Percentiles rank a stretch among this genome's conserved stretches.
These are phyloP conservation scores for Microplitis manilae DNA, from an alignment of 2,888 invertebrate species.

Conservation along the genomic window DNA sequence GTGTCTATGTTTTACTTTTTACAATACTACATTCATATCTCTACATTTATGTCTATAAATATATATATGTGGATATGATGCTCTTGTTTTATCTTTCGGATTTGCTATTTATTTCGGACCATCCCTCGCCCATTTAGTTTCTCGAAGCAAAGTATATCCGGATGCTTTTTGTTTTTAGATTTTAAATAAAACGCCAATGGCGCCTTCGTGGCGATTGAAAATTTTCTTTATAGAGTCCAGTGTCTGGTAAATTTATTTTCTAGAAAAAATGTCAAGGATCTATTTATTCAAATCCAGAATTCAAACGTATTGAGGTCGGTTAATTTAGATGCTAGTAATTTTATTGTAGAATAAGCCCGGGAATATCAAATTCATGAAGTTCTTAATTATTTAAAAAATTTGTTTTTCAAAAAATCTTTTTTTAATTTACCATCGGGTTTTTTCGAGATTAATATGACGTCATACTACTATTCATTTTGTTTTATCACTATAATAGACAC, in stretches of 20 bases:
- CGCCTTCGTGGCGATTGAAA: background rate
- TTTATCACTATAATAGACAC: too few relatives aligned
- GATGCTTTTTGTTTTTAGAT: background rate
- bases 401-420: too few relatives aligned
- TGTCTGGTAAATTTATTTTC: background rate
- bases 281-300: too few relatives aligned
- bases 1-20: background rate
- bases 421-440: too few relatives aligned
- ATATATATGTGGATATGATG: background rate
- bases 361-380: too few relatives aligned
- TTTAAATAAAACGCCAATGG: background rate
- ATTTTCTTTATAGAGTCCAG: background rate
- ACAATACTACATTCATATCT: background rate
- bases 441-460: too few relatives aligned
- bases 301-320: too few relatives aligned
- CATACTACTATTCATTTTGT: too few relatives aligned
- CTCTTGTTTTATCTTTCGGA: background rate
- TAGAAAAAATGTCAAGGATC: too few relatives aligned
- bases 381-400: too few relatives aligned
- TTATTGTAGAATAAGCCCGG: too few relatives aligned
- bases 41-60: background rate
- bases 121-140: background rate
- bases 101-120: background rate
- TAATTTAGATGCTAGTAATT: too few relatives aligned
- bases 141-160: background rate